Base-by-base conservation (phyloP, 2,888 invertebrate species). In the Oscheius onirici region DNA sequence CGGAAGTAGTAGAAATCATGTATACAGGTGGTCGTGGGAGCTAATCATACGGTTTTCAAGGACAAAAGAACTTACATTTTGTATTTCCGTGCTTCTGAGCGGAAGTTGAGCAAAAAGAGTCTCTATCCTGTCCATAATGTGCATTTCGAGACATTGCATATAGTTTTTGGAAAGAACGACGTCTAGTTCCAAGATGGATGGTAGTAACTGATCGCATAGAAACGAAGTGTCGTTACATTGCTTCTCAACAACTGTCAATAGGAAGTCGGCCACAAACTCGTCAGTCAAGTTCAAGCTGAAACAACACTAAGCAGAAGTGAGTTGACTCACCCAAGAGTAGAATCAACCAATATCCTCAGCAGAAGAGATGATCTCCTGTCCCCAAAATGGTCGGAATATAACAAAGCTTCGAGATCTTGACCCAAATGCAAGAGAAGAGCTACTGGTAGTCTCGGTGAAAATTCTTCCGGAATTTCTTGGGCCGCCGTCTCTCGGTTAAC, bases 331-430 rank as follows among this genome's bases (percentile, higher is more conserved):
- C 69, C 60, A 11, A 58, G 28, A 10, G 57, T 28, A 10, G 15
- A 28, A 60, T 78, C 78, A 8, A 74, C 76, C 0, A 76, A 28
- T 3, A 78, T 26, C 13, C 78, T 54, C 13, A 78, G 41, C 8
- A 76, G 61, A 2, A 78, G 55, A 26, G 75, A 67, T 5, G 78
- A 72, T 26, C 78, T 46, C 13, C 75, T 51, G 52, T 78, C 78
- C 52, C 76, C 73, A 58, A 78, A 78, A 46, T 76, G 73, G 49
- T 78, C 78, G 0, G 70, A 57, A 65, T 78, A 78, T 20, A 71
- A 68, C n/a, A 78, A 70, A 26, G 78, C 74, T 43, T 78, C 78
- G 3, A 78, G 67, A 2, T 76, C 49, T 40, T 54, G 51, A 15
- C 72, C 60, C 44, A 74, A 76, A 43, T 75, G 67, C 11, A 75